Evolutionary conservation across 2,888 invertebrate genomes (phyloP).

Genomic region (Caenorhabditis virilis): DNA sequence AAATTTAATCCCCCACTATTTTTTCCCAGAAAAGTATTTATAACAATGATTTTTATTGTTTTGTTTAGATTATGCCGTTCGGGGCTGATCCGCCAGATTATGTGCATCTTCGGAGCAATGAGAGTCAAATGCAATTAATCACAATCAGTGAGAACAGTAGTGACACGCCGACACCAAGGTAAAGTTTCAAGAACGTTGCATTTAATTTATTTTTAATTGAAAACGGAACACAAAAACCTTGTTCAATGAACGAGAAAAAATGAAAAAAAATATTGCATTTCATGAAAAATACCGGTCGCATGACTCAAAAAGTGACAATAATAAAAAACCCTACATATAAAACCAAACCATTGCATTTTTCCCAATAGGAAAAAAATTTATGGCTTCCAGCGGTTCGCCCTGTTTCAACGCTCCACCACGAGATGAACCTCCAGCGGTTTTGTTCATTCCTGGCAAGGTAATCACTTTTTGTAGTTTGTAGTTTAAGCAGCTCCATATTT

Average conservation of each 20-base stretch:
- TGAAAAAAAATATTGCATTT: conserved; percentile 2
- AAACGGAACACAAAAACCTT: conserved; percentile 3
- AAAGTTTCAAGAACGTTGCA: background rate
- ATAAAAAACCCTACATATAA: too few relatives aligned
- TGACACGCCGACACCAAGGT: conserved; percentile 49
- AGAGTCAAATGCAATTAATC: conserved; percentile 59
- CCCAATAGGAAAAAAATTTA: too few relatives aligned
- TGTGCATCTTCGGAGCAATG: conserved; percentile 51
- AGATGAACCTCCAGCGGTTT: conserved; percentile 44
- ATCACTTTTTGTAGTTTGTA: too few relatives aligned
- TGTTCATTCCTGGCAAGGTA: conserved; percentile 53
- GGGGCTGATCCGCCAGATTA: conserved; percentile 50
- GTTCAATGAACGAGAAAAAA: background rate
- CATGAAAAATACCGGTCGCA: background rate
- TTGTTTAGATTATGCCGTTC: conserved; percentile 51
- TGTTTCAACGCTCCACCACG: conserved; percentile 47
- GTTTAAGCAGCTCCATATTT: too few relatives aligned
- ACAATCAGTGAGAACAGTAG: conserved; percentile 46
- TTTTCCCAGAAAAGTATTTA: too few relatives aligned
- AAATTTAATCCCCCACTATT: too few relatives aligned
- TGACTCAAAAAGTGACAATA: too few relatives aligned
- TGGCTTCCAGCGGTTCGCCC: conserved; percentile 44
- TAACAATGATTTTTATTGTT: too few relatives aligned
- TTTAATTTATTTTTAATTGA: background rate
- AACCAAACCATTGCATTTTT: too few relatives aligned